phyloP scores from a whole-genome alignment of 2,888 invertebrate species.

The Pyrrhosoma nymphula region DNA sequence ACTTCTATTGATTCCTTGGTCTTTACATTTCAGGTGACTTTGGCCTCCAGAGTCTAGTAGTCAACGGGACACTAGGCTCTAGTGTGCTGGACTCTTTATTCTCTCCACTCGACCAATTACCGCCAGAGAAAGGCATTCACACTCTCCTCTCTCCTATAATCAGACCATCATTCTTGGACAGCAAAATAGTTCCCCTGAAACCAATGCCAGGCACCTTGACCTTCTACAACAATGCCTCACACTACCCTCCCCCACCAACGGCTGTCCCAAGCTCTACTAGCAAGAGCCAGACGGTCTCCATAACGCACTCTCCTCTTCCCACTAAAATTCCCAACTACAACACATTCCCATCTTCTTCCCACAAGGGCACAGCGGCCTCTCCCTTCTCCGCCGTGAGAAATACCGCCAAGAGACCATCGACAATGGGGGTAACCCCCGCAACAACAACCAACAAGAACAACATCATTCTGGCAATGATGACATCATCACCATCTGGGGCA shows the following conservation, averaged over 20 bases:
- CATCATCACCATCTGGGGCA: constrained; percentile 29
- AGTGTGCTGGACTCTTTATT: constrained; percentile 40
- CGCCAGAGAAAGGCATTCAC: not conserved
- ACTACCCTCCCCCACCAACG: not conserved
- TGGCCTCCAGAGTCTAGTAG: constrained; percentile 26
- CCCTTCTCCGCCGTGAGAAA: constrained; percentile 22
- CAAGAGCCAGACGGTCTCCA: not conserved
- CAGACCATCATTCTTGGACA: constrained; percentile 49
- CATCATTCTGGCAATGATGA: not conserved
- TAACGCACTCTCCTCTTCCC: not conserved
- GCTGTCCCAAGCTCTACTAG: not conserved
- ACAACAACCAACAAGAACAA: constrained; percentile 21
- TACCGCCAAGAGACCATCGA: not conserved
- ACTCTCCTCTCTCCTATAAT: constrained; percentile 15
- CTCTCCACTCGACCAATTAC: constrained; percentile 29
- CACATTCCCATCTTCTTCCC: constrained; percentile 12
- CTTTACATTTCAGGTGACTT: constrained; percentile 48
- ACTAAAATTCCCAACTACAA: constrained; percentile 36
- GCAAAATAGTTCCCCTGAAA: not conserved
- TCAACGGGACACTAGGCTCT: constrained; percentile 47
- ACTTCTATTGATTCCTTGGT: constrained; percentile 31
- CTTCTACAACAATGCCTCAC: constrained; percentile 24
- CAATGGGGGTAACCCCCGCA: not conserved
- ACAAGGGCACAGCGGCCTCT: constrained; percentile 17
- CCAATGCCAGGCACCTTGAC: constrained; percentile 7